These are phyloP conservation scores for Percopsis transmontana DNA, from an alignment of 2,113 vertebrate genomes.

Conservation along the genomic window DNA sequence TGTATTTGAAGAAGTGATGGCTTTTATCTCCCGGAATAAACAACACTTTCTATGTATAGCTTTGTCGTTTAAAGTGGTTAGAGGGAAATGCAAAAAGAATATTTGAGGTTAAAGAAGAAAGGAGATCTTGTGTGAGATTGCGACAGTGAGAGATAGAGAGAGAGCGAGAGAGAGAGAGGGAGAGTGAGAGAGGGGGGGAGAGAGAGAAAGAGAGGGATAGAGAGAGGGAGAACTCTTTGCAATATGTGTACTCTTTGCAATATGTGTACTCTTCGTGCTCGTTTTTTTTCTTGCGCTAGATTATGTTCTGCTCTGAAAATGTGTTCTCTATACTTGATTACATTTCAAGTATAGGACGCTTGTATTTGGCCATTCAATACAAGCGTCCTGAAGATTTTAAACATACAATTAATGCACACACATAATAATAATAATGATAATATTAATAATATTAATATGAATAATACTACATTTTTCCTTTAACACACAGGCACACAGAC, in stretches of 20 bases:
- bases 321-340: slow-evolving; percentile 36
- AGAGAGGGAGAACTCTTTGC: slow-evolving; percentile 6
- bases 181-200: slow-evolving; percentile 9
- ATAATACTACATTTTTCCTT: background rate
- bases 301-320: slow-evolving; percentile 22
- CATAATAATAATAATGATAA: background rate
- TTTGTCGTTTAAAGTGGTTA: slow-evolving; percentile 18
- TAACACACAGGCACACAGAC: background rate
- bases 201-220: slow-evolving; percentile 1
- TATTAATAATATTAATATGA: background rate
- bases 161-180: background rate
- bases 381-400: background rate
- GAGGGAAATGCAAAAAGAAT: slow-evolving; percentile 11
- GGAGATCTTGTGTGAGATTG: background rate
- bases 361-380: background rate
- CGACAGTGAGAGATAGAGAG: background rate
- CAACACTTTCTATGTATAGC: slow-evolving; percentile 31
- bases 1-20: slow-evolving; percentile 10
- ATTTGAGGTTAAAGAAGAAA: background rate
- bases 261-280: slow-evolving; percentile 28
- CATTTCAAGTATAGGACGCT: slow-evolving; percentile 13
- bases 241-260: slow-evolving; percentile 4
- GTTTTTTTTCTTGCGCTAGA: slow-evolving; percentile 22
- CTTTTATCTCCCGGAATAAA: slow-evolving; percentile 28
- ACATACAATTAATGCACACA: background rate